Evolutionary conservation across 2,797 vertebrate genomes (phyloP).

Genomic region (Diplodus puntazzo): DNA sequence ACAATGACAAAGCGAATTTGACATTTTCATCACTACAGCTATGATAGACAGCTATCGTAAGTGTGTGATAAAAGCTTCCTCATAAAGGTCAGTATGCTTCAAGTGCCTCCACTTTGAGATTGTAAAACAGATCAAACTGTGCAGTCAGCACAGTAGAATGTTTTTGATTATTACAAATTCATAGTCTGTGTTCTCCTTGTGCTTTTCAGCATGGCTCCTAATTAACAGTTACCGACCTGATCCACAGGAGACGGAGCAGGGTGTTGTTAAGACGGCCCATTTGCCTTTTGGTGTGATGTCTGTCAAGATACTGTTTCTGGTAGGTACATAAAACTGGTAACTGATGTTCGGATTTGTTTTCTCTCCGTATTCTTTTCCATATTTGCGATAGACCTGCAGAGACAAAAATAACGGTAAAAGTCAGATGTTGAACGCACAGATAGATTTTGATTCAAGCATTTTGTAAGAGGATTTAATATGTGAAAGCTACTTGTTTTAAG

Average conservation of each 20-base stretch:
- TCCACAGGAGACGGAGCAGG: slow-evolving; percentile 94
- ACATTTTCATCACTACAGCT: neutral
- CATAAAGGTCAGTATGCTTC: slow-evolving; percentile 12
- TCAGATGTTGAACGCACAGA: neutral
- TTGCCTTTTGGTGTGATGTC: slow-evolving; percentile 57
- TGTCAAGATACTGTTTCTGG: slow-evolving; percentile 41
- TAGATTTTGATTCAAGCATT: too few species aligned
- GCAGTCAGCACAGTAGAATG: too few species aligned
- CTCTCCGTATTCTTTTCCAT: slow-evolving; percentile 91
- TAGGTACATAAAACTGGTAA: slow-evolving; percentile 88
- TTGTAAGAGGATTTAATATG: too few species aligned
- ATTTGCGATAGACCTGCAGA: slow-evolving; percentile 92
- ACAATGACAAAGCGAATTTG: neutral
- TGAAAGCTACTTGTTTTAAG: neutral
- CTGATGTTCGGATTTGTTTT: slow-evolving; percentile 90
- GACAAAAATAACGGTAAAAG: neutral
- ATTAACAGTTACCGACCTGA: slow-evolving; percentile 84
- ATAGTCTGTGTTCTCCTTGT: too few species aligned
- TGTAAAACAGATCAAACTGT: neutral
- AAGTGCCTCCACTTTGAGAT: slow-evolving; percentile 10
- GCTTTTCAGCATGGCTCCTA: neutral
- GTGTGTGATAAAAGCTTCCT: neutral
- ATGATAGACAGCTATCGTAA: neutral
- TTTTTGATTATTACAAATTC: too few species aligned
- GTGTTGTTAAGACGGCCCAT: slow-evolving; percentile 83